phyloP scores from a whole-genome alignment of 1,140 invertebrate genomes.

The Saccostrea cuccullata region DNA sequence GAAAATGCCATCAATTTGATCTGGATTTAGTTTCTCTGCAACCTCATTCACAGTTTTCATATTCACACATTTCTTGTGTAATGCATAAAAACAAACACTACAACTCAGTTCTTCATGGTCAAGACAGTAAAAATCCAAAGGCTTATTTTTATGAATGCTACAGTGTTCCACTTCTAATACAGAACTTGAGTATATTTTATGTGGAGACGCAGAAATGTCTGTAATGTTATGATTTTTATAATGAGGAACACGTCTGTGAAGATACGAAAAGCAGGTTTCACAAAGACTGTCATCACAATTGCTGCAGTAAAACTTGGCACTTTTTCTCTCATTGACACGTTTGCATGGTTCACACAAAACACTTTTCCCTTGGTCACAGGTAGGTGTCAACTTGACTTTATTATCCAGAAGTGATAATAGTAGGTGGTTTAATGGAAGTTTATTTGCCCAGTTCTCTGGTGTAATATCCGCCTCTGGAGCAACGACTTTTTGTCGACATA shows the following conservation, averaged over 20 bases:
- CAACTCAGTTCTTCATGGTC: background rate
- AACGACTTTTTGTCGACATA: background rate
- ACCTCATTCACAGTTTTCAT: background rate
- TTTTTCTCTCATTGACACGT: background rate
- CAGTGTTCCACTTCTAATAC: background rate
- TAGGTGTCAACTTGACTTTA: background rate
- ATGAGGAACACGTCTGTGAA: constrained; percentile 11
- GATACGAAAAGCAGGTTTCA: background rate
- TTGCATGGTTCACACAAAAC: constrained; percentile 1
- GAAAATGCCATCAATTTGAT: background rate
- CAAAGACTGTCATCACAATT: constrained; percentile 23
- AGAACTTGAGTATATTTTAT: background rate
- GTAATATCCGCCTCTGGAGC: background rate
- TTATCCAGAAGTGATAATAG: background rate
- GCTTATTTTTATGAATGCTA: background rate
- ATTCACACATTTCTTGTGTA: background rate
- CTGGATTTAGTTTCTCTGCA: background rate
- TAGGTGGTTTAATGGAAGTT: background rate
- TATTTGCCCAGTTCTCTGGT: background rate
- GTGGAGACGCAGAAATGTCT: background rate
- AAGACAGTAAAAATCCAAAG: background rate
- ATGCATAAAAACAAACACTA: background rate
- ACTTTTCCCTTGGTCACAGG: background rate
- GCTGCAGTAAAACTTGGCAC: constrained; percentile 9
- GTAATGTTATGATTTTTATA: background rate